These are phyloP conservation scores for Xyrichtys novacula DNA, from an alignment of 2,797 vertebrate species.

Conservation along the genomic window DNA sequence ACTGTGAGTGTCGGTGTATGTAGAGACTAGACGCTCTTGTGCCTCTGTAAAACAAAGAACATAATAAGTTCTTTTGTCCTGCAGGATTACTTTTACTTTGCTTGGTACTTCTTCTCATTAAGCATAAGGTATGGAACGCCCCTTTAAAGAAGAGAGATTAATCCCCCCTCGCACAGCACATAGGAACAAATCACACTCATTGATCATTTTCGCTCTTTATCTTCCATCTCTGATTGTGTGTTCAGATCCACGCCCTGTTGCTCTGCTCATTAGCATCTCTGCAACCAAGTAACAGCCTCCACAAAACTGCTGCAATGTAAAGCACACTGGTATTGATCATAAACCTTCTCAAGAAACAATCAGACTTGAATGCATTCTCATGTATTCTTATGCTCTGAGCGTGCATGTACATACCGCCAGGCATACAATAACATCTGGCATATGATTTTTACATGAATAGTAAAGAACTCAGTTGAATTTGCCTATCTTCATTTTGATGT, in stretches of 20 bases:
- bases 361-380: slow-evolving; percentile 5
- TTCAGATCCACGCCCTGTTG: slow-evolving; percentile 41
- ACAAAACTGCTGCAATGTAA: slow-evolving; percentile 12
- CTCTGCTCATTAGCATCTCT: slow-evolving; percentile 60
- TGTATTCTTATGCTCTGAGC: background rate
- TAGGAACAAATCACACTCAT: slow-evolving; percentile 41
- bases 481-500: slow-evolving; percentile 11
- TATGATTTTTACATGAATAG: slow-evolving; percentile 5
- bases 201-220: slow-evolving; percentile 56
- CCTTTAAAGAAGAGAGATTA: slow-evolving; percentile 27
- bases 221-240: slow-evolving; percentile 36
- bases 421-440: slow-evolving; percentile 4
- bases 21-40: background rate
- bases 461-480: slow-evolving; percentile 1
- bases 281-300: slow-evolving; percentile 37
- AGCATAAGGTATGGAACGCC: background rate
- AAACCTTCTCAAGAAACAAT: slow-evolving; percentile 22
- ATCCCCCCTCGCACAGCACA: slow-evolving; percentile 12
- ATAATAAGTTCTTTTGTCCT: slow-evolving; percentile 10
- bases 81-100: background rate
- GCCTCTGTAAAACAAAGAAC: background rate
- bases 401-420: slow-evolving; percentile 6
- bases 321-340: slow-evolving; percentile 41
- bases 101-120: slow-evolving; percentile 1
- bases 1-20: slow-evolving; percentile 4